Evolutionary conservation across 2,797 vertebrate species (phyloP), one percentile per base, ranked within the genome.

Genomic region (Rhinophrynus dorsalis): DNA sequence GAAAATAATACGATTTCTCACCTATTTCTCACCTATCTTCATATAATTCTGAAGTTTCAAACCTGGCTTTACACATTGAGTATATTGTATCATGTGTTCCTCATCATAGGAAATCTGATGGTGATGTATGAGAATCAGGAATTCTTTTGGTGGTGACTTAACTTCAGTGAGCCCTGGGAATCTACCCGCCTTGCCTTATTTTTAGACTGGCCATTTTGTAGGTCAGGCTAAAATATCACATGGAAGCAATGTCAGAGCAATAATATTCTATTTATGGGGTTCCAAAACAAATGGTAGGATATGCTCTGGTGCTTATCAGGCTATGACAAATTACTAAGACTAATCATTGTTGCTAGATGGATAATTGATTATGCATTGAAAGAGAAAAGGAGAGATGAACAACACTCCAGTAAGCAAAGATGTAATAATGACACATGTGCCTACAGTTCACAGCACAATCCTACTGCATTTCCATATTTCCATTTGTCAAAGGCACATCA

Each of bases 361-460:
- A 80, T 78, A 86, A 79, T 79, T 81, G 79, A 85, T 83, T 77
- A 80, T 51, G 59, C 8, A 51, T 61, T 68, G 75, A 84, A 84
- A 73, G 29, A 45, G 12, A 61, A 33, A 48, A 76, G 32, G 79
- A 83, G 26, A 84, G 42, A 60, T 78, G 65, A 85, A 68, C 50
- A 77, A 74, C 45, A 74, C 27, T 54, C 17, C 59, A 40, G 3
- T 30, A 76, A 72, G 24, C 13, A 68, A 66, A 81, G 58, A 77
- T 54, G 38, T 75, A 44, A 78, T 74, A 80, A 74, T 64, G 23
- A 73, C 20, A 78, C 1, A 1, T 74, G 75, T 70, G 51, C 76
- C 66, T 75, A 9, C 0, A 76, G 37, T 67, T 77, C 57, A 78
- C 27, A 59, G 24, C 21, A 78, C 64, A 81, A 21, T 74, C 79